Evolutionary conservation across 1,140 invertebrate genomes (phyloP), one percentile per base, ranked within the genome.

Genomic region (Bombus affinis): DNA sequence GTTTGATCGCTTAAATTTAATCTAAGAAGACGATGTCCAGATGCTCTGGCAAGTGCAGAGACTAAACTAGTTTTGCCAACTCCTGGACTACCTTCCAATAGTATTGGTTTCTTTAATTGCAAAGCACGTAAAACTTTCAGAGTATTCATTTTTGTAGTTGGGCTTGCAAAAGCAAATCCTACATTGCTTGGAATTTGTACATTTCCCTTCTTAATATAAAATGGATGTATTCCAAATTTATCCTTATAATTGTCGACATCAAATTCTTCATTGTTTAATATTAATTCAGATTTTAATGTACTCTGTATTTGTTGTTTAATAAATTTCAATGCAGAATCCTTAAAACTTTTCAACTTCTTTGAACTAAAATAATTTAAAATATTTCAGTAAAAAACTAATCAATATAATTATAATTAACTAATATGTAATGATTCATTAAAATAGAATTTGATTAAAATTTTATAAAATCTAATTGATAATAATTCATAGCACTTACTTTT

Each of bases 1-100:
- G 99, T 99, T 96, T 99, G 99, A 93, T 99, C 99, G 68, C 99
- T 99, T 25, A 99, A 96, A 96, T 99, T 99, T 71, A 99, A 99
- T 65, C 99, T 95, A 28, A 99, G 97, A 15, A 99, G 96, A 91
- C 96, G 96, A 94, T 99, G 96, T 1, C 98, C 98, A 42, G 98
- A 97, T 9, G 97, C 96, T 94, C 97, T 97, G 0, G 99, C 99
- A 32, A 99, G 95, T n/a, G 98, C 98, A 73, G 97, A 97, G 5
- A 99, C 97, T 71, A 99, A 95, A 92, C 98, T 99, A 0, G 99
- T 99, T 95, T 99, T 99, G 9, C 99, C 99, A 65, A 99, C 99
- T 8, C 99, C 99, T 4, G 99, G 99, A 93, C 98, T 98, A 28
- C 99, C 99, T 96, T 99, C 99, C 47, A 99, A 93, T 74, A 99